phyloP scores from a whole-genome alignment of 2,797 vertebrate species.

The Salmo trutta region DNA sequence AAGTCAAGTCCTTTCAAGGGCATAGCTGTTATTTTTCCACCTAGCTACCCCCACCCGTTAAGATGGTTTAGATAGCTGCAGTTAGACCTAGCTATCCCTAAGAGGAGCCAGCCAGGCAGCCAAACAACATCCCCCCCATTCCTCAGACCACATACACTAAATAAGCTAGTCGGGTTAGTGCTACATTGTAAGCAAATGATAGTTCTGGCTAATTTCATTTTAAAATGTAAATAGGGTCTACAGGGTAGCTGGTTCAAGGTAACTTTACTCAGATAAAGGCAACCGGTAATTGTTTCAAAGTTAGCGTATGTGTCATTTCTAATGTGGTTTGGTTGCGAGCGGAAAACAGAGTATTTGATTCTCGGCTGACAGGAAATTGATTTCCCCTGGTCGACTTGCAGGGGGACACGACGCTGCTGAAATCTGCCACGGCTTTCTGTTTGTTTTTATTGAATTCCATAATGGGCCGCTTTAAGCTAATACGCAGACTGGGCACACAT shows the following conservation, averaged over 20 bases:
- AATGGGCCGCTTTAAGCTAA: slow-evolving; percentile 58
- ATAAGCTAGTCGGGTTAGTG: slow-evolving; percentile 44
- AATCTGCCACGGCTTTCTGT: slow-evolving; percentile 55
- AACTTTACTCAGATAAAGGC: slow-evolving; percentile 50
- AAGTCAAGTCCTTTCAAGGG: neutral
- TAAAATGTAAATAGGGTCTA: slow-evolving; percentile 59
- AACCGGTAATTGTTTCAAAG: slow-evolving; percentile 59
- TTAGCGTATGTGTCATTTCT: slow-evolving; percentile 58
- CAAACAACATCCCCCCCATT: slow-evolving; percentile 26
- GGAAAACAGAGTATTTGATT: slow-evolving; percentile 53
- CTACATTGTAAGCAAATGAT: slow-evolving; percentile 57
- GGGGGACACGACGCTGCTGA: slow-evolving; percentile 44
- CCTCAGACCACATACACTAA: slow-evolving; percentile 27
- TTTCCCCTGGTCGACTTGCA: slow-evolving; percentile 36
- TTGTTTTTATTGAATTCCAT: slow-evolving; percentile 69
- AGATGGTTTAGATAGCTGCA: slow-evolving; percentile 1
- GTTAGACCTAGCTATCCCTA: neutral
- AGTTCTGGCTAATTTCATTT: slow-evolving; percentile 63
- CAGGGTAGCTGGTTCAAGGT: slow-evolving; percentile 49
- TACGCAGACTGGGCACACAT: slow-evolving; percentile 44
- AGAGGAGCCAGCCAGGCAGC: neutral
- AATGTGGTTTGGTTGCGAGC: slow-evolving; percentile 36
- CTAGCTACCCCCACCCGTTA: neutral
- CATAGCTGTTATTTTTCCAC: neutral
- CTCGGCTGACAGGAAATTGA: slow-evolving; percentile 70